Evolutionary conservation across 2,888 invertebrate genomes (phyloP).

Genomic region (Gymnoscelis rufifasciata): DNA sequence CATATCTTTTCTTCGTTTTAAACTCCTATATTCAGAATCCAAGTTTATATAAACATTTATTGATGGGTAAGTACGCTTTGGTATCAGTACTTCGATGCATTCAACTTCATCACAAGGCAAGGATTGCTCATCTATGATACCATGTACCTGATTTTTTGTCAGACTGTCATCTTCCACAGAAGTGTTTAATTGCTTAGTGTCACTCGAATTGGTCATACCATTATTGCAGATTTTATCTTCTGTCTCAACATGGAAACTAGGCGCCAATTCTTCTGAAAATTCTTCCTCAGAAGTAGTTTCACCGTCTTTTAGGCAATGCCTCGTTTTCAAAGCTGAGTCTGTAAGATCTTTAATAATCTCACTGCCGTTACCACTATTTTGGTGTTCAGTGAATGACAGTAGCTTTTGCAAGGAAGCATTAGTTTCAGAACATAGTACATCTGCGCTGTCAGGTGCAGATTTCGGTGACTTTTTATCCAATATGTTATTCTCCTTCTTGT

Average conservation of each 20-base stretch:
- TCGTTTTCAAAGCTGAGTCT: not conserved
- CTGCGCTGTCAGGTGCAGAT: too few relatives aligned
- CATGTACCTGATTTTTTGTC: too few relatives aligned
- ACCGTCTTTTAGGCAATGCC: not conserved
- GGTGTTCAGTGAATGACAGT: constrained; percentile 11
- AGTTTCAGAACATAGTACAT: not conserved
- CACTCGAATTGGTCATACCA: too few relatives aligned
- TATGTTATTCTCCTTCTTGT: too few relatives aligned
- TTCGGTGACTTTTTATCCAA: too few relatives aligned
- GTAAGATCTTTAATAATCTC: constrained; percentile 13
- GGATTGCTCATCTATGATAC: too few relatives aligned
- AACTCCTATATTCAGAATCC: constrained; percentile 27
- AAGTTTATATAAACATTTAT: not conserved
- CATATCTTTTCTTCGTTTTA: constrained; percentile 56
- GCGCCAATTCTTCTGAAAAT: not conserved
- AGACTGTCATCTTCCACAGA: too few relatives aligned
- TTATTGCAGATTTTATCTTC: not conserved
- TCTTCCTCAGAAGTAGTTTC: not conserved
- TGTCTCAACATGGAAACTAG: not conserved
- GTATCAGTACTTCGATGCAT: not conserved
- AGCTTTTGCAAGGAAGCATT: constrained; percentile 8
- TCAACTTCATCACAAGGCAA: constrained; percentile 2
- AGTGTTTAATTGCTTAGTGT: too few relatives aligned
- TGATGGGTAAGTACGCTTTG: constrained; percentile 7
- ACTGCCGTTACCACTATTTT: constrained; percentile 4